phyloP scores from a whole-genome alignment of 2,888 invertebrate species.

The Caenorhabditis sp. region DNA sequence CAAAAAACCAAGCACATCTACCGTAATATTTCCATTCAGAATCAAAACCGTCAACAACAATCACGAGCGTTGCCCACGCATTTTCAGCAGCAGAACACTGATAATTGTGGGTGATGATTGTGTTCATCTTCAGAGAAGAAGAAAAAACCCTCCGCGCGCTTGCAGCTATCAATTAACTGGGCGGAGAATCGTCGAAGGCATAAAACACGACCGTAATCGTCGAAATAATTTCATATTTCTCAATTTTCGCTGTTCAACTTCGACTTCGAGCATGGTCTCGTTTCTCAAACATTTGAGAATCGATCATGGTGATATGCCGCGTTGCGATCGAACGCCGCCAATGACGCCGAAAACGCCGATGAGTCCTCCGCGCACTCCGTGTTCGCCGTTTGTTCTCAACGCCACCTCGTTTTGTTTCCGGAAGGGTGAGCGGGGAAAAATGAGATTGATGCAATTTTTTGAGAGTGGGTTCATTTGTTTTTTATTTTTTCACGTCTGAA shows the following conservation, averaged over 20 bases:
- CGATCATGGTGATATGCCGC: constrained; percentile 36
- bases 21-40: neutral
- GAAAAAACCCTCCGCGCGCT: neutral
- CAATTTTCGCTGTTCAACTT: neutral
- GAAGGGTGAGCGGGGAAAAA: constrained; percentile 47
- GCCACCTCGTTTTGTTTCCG: constrained; percentile 49
- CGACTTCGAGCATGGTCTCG: constrained; percentile 20
- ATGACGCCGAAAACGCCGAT: constrained; percentile 45
- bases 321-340: constrained; percentile 39
- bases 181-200: constrained; percentile 4
- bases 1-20: too few relatives aligned
- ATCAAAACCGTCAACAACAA: neutral
- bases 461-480: too few relatives aligned
- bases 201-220: neutral
- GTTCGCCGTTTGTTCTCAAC: constrained; percentile 51
- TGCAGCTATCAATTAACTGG: neutral
- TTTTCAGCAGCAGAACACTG: too few relatives aligned
- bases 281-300: constrained; percentile 48
- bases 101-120: too few relatives aligned
- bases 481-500: too few relatives aligned
- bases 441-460: too few relatives aligned
- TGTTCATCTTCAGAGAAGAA: too few relatives aligned
- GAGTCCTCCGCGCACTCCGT: constrained; percentile 45
- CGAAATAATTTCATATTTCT: neutral
- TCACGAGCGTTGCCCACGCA: neutral